Evolutionary conservation across 1,140 invertebrate species (phyloP), one percentile per base, ranked within the genome.

Genomic region (Sitodiplosis mosellana): DNA sequence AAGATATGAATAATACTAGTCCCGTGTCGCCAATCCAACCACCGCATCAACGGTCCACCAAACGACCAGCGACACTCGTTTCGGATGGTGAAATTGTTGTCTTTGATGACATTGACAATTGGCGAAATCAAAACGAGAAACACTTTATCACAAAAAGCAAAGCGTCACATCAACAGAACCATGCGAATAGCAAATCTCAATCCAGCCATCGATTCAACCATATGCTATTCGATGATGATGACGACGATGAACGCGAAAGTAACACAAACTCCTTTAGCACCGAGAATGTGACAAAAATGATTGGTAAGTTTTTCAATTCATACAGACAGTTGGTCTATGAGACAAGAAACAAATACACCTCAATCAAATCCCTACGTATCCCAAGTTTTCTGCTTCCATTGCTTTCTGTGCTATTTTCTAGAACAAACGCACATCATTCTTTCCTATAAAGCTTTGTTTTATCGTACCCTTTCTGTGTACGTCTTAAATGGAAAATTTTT

Each of bases 91-190:
- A 80, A 55, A 78, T 82, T 19, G 78, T 83, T 34, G 79, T 84
- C 7, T 84, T 84, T 58, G 81, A 85, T 59, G 82, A 85, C 56
- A 85, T 85, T 52, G 81, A 82, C 46, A 72, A 69, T 53, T 77
- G 75, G 75, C 70, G 72, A 51, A 70, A 18, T 43, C 17, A 15
- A 18, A 40, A 40, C 17, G 17, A 40, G 14, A 40, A n/a, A 10
- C 27, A 27, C 27, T 27, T 27, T 27, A 3, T 10, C 4, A 5
- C 27, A 7, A 5, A 38, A 38, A 38, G 5, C 15, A 38, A 38
- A 38, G 15, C 36, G 12, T 14, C 12, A 38, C 36, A 38, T 5
- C 36, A 38, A 27, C 27, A 27, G 10, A 27, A 27, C 27, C 3
- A 40, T 40, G 4, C 17, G 37, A 40, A 3, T 6, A 40, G 37